These are phyloP conservation scores for Plusia festucae DNA, from an alignment of 2,888 invertebrate genomes.

Conservation along the genomic window DNA sequence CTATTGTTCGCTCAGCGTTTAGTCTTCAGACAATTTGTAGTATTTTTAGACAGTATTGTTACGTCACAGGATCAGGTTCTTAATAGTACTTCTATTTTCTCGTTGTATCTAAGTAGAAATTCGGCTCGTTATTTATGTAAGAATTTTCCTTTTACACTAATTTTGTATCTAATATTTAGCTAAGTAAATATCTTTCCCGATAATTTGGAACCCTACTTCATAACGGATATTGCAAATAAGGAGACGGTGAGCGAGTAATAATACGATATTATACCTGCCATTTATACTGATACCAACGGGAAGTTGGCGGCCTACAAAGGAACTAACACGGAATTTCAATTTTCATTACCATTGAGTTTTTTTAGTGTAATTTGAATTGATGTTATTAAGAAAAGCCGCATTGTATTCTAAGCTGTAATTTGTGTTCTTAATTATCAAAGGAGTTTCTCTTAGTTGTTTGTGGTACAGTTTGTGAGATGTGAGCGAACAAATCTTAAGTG, in stretches of 20 bases:
- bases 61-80: not conserved
- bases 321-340: slow-evolving; percentile 34
- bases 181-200: slow-evolving; percentile 33
- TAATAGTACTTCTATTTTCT: not conserved
- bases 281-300: slow-evolving; percentile 40
- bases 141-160: slow-evolving; percentile 7
- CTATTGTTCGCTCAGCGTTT: slow-evolving; percentile 22
- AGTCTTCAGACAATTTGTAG: slow-evolving; percentile 7
- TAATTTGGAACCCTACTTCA: slow-evolving; percentile 28
- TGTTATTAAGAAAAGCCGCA: slow-evolving; percentile 13
- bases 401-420: slow-evolving; percentile 24
- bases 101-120: not conserved
- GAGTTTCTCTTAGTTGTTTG: slow-evolving; percentile 38
- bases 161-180: slow-evolving; percentile 20
- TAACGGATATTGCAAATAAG: slow-evolving; percentile 49
- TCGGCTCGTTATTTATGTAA: slow-evolving; percentile 11
- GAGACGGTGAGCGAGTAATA: slow-evolving; percentile 42
- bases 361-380: slow-evolving; percentile 16
- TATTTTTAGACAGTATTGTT: slow-evolving; percentile 1
- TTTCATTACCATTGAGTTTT: slow-evolving; percentile 36
- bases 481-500: slow-evolving; percentile 39
- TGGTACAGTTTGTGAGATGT: slow-evolving; percentile 31
- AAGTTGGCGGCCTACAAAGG: slow-evolving; percentile 26
- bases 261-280: slow-evolving; percentile 45
- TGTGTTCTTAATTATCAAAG: slow-evolving; percentile 25